Percentiles rank a stretch among this genome's conserved stretches.
Conservation (phyloP, 2,797 vertebrate genomes). For the Discoglossus pictus region DNA sequence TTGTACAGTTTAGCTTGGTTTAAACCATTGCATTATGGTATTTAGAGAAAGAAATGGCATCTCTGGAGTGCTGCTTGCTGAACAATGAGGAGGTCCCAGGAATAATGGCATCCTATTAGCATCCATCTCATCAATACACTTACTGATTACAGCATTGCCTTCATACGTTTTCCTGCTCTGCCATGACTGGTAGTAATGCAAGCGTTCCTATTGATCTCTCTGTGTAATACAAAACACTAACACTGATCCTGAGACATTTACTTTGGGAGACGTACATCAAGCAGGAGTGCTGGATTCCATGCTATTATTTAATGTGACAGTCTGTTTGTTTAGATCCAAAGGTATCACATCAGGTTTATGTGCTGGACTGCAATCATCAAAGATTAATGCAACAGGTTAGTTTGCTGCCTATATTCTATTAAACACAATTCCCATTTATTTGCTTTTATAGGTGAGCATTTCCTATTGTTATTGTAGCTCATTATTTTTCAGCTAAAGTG, state of each 20-base stretch:
- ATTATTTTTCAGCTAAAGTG: neutral
- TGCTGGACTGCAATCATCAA: neutral
- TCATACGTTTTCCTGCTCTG: constrained; percentile 25
- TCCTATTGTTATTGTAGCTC: neutral
- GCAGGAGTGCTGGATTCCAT: neutral
- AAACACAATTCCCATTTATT: neutral
- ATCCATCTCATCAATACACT: constrained; percentile 31
- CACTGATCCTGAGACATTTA: constrained; percentile 29
- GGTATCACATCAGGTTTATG: neutral
- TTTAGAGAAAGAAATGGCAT: no score
- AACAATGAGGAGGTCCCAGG: neutral
- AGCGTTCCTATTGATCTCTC: constrained; percentile 32
- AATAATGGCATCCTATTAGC: constrained; percentile 11
- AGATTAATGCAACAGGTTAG: neutral
- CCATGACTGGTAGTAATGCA: constrained; percentile 26
- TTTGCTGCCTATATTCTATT: neutral
- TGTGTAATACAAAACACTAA: constrained; percentile 32
- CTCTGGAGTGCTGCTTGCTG: neutral
- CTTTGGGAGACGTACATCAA: constrained; percentile 32
- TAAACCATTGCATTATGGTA: no score
- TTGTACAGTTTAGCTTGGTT: no score
- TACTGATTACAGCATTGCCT: constrained; percentile 30
- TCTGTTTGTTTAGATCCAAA: constrained; percentile 2
- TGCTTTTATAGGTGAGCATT: neutral
- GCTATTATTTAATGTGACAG: constrained; percentile 27